Percentiles rank a stretch among this genome's conserved stretches.
Evolutionary conservation across 2,888 invertebrate genomes (phyloP).

Genomic region (Dicyrtoma fusca): DNA sequence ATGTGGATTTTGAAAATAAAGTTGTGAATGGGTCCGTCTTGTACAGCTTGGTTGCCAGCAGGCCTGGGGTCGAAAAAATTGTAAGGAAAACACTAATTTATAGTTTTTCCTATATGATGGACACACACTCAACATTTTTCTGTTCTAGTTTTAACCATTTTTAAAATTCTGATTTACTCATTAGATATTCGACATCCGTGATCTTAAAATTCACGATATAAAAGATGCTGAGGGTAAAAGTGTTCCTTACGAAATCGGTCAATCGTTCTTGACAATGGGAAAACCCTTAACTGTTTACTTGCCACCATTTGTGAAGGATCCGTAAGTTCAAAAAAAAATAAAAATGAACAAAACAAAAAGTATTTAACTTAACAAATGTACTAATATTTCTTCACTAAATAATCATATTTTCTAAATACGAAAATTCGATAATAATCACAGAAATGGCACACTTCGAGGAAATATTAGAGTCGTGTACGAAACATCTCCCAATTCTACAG

Average conservation of each 20-base stretch:
- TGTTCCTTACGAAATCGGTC: constrained; percentile 67
- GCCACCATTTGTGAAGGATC: constrained; percentile 62
- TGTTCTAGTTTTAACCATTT: no score
- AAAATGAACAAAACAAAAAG: neutral
- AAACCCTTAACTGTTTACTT: constrained; percentile 71
- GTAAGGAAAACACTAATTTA: constrained; percentile 3
- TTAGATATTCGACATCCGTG: constrained; percentile 76
- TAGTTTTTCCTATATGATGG: neutral
- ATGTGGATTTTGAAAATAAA: constrained; percentile 71
- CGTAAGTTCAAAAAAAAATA: constrained; percentile 57
- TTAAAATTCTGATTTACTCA: no score
- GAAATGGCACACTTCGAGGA: constrained; percentile 2
- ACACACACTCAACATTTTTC: no score
- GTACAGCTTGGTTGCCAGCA: constrained; percentile 54
- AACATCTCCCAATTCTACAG: constrained; percentile 75
- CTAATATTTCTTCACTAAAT: no score
- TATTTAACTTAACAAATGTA: no score
- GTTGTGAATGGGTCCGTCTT: constrained; percentile 68
- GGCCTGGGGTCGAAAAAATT: constrained; percentile 10
- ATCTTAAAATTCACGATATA: constrained; percentile 69
- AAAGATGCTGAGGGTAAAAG: constrained; percentile 63
- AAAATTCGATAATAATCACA: neutral
- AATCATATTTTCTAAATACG: no score
- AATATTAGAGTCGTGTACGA: constrained; percentile 71
- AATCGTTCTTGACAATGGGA: constrained; percentile 71